Base-by-base conservation (phyloP, 2,797 vertebrate genomes). In the Arctocebus calabarensis region DNA sequence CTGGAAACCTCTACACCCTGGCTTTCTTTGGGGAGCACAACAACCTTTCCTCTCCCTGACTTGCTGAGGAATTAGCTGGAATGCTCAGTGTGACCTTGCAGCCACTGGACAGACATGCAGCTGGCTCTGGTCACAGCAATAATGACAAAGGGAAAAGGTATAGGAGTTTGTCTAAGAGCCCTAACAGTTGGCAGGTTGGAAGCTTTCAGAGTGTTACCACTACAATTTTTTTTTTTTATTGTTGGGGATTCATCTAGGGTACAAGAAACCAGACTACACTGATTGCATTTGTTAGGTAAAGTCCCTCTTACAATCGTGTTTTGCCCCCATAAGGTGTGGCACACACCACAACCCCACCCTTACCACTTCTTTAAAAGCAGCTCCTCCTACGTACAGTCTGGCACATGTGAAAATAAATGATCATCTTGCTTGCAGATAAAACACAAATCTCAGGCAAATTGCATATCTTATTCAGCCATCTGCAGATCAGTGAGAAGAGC, bases 21-120 rank as follows among this genome's bases (percentile, higher is more conserved):
- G 48, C n/a, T 37, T 34, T 66, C 27, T 12, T 27, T 11, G 45
- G 34, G 9, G 7, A n/a, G 43, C n/a, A 7, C 22, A 6, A 3
- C 37, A 32, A 10, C 22, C 70, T 85, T 22, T 34, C 61, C 48
- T 4, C 12, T 59, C 71, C n/a, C 34, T 32, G 29, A 77, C 37
- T 43, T 75, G 10, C 57, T 40, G 34, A 77, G 40, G 57, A 34
- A n/a, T 83, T 37, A 17, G 37, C n/a, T 3, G 20, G 4, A 14
- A 45, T 48, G 3, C 40, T 79, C 25, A 3, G 61, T 61, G 43
- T 10, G 0, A 17, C 0, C 48, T 14, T 52, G 0, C 13, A 25
- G 48, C 57, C 40, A 1, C 34, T 8, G 25, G 57, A 43, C 27
- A 79, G 0, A 91, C 70, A n/a, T 1, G 55, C 16, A 32, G 2